Evolutionary conservation across 2,888 invertebrate genomes (phyloP).

Genomic region (Melitaea athalia): DNA sequence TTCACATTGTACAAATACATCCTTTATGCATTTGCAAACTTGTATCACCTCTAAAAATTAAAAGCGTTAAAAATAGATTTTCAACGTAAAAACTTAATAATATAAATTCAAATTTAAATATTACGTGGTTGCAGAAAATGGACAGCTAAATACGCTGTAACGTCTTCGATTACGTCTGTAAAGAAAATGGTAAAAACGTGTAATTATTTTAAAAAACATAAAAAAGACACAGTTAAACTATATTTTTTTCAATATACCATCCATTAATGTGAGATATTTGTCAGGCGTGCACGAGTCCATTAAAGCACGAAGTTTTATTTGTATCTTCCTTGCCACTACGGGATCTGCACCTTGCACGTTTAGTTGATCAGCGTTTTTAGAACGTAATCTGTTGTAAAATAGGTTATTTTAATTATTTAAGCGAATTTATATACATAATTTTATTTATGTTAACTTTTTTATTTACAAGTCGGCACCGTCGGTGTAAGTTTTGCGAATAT

Average conservation of each 20-base stretch:
- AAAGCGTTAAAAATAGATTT: background rate
- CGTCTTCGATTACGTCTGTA: conserved; percentile 67
- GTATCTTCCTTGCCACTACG: conserved; percentile 66
- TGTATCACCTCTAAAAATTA: conserved; percentile 56
- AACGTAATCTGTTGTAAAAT: conserved; percentile 52
- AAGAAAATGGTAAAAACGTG: conserved; percentile 35
- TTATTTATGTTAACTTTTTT: background rate
- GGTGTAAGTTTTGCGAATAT: conserved; percentile 56
- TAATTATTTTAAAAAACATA: background rate
- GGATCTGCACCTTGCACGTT: conserved; percentile 57
- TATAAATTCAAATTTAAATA: conserved; percentile 10
- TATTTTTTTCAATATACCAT: conserved; percentile 47
- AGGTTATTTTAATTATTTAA: background rate
- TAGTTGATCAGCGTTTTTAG: conserved; percentile 63
- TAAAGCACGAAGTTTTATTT: conserved; percentile 62
- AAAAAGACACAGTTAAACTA: background rate
- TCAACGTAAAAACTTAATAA: too few relatives aligned
- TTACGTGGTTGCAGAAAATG: conserved; percentile 66
- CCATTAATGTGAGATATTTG: conserved; percentile 52
- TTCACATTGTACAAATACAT: conserved; percentile 72
- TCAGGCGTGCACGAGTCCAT: conserved; percentile 53
- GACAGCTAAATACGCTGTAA: conserved; percentile 64
- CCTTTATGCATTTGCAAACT: conserved; percentile 75
- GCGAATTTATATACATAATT: background rate
- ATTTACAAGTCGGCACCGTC: conserved; percentile 62